Percentiles rank a stretch among this genome's conserved stretches.
Evolutionary conservation across 1,140 invertebrate genomes (phyloP).

Genomic region (Lepidotrigona ventralis): DNA sequence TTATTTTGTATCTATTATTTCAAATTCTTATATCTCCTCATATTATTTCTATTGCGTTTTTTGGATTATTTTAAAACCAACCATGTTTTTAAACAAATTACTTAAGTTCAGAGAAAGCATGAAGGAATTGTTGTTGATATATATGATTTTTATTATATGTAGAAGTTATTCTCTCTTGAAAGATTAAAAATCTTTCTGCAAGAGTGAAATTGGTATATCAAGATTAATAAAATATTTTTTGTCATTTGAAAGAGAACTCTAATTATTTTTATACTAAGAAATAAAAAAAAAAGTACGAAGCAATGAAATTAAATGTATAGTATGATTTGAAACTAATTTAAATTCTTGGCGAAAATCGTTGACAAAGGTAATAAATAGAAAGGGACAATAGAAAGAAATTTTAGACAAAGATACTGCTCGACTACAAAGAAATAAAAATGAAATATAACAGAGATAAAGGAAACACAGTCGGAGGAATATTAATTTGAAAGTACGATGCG

Average conservation of each 20-base stretch:
- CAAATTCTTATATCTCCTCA: background rate
- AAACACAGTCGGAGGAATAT: background rate
- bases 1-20: background rate
- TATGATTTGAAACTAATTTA: background rate
- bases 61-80: background rate
- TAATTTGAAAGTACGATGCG: slow-evolving; percentile 27
- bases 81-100: no score
- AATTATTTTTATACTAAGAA: no score
- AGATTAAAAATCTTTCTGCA: no score
- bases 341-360: background rate
- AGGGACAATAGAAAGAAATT: background rate
- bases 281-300: no score
- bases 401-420: background rate
- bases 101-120: no score
- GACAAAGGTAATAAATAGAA: background rate
- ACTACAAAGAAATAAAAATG: background rate
- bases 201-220: no score
- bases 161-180: no score
- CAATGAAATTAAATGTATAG: no score
- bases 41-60: background rate
- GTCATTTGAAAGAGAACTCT: no score
- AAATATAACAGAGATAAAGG: no score
- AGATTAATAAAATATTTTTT: no score
- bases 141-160: no score
- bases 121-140: background rate